Evolutionary conservation across 2,113 vertebrate genomes (phyloP).

Genomic region (Lepisosteus osseus): DNA sequence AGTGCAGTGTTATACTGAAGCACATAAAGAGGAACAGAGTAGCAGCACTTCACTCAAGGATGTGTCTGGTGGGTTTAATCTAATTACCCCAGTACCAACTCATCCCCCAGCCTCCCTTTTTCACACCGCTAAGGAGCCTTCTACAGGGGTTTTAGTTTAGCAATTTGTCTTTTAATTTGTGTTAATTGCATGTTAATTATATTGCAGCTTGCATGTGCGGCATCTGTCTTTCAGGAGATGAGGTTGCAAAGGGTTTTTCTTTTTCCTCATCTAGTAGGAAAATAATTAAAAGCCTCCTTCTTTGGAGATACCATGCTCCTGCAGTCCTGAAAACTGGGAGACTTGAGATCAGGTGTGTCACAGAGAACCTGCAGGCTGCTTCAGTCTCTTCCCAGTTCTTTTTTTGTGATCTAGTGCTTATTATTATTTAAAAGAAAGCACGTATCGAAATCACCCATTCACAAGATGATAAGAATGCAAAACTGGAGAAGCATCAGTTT

Average conservation of each 20-base stretch:
- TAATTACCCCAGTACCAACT: constrained; percentile 39
- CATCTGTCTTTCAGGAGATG: constrained; percentile 43
- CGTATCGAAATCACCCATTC: no score
- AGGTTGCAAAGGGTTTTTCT: constrained; percentile 32
- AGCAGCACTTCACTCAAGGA: constrained; percentile 21
- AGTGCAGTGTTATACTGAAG: background rate
- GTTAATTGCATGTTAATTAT: constrained; percentile 57
- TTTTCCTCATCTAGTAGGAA: constrained; percentile 23
- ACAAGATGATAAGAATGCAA: no score
- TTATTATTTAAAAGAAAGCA: no score
- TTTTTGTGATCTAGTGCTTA: no score
- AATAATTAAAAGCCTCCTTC: constrained; percentile 43
- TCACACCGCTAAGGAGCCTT: constrained; percentile 35
- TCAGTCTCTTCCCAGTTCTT: no score
- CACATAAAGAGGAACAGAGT: constrained; percentile 19
- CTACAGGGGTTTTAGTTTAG: constrained; percentile 38
- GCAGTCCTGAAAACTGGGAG: background rate
- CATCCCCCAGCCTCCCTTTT: constrained; percentile 8
- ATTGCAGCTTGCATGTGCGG: constrained; percentile 40
- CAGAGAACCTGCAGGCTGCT: no score
- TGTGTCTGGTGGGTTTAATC: constrained; percentile 30
- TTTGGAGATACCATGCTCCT: background rate
- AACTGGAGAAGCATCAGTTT: no score
- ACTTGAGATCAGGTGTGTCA: background rate
- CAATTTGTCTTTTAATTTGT: constrained; percentile 54